Percentiles rank a stretch among this genome's conserved stretches.
Evolutionary conservation across 1,140 invertebrate species (phyloP).

Genomic region (Drosophila grimshawi): DNA sequence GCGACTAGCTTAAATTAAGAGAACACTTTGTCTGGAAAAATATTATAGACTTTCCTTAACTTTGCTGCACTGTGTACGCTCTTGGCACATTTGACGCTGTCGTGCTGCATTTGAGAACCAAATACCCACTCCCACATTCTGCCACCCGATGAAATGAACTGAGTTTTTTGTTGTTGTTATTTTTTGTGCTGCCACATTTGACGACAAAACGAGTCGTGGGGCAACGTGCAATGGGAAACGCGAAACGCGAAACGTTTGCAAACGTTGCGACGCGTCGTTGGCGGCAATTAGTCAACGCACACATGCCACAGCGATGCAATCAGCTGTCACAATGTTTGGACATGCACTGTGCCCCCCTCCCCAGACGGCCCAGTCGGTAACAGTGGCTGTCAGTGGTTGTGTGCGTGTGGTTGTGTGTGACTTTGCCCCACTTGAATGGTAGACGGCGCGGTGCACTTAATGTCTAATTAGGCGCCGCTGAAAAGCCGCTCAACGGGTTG

Average conservation of each 20-base stretch:
- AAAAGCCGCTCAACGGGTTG: conserved; percentile 74
- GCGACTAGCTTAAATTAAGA: too few relatives aligned
- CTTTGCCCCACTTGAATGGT: conserved; percentile 48
- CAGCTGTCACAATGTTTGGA: conserved; percentile 77
- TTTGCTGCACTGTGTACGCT: conserved; percentile 32
- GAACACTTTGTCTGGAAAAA: background rate
- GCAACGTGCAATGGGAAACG: background rate
- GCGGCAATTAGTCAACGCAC: conserved; percentile 68
- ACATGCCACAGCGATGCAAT: conserved; percentile 54
- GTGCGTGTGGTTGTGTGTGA: background rate
- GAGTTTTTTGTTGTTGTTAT: conserved; percentile 14
- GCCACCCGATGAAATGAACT: conserved; percentile 17
- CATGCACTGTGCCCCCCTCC: conserved; percentile 26
- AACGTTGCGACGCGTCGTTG: conserved; percentile 39
- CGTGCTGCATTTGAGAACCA: conserved; percentile 7
- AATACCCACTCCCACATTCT: conserved; percentile 15
- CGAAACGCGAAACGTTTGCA: conserved; percentile 9
- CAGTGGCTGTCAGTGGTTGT: conserved; percentile 1
- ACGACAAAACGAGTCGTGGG: background rate
- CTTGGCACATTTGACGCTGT: background rate
- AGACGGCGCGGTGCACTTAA: conserved; percentile 63
- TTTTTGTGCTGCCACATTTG: conserved; percentile 3
- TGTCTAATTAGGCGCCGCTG: conserved; percentile 75
- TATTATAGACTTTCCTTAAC: background rate
- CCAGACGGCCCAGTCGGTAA: conserved; percentile 5